Base-by-base conservation (phyloP, 2,888 invertebrate genomes). In the Pterostichus niger region DNA sequence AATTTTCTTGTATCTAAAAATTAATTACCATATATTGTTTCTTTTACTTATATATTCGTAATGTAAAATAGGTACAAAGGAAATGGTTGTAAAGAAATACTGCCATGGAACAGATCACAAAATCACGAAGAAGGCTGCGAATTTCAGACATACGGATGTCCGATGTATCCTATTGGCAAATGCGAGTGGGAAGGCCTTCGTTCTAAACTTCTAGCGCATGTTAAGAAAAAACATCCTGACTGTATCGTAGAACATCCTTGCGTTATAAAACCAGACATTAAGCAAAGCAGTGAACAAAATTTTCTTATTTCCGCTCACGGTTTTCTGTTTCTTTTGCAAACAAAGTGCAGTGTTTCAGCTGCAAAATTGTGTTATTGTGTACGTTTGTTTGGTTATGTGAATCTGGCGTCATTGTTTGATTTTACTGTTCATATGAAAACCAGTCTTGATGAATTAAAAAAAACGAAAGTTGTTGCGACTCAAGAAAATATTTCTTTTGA, bases 341-440 rank as follows among this genome's bases (percentile, higher is more conserved):
- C 49, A 49, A 49, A 49, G 11, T 49, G 49, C 9, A 49, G 49
- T 49, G 11, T 49, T 13, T 13, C 49, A n/a, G 13, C n/a, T n/a
- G 49, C n/a, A 13, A 49, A 49, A 49, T 49, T 49, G 13, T 49
- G n/a, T 49, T 49, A 49, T 49, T 49, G 49, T 49, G 49, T 49
- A 13, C 49, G 49, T n/a, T 49, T 49, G 11, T 13, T 49, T n/a
- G 49, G 49, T 49, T 49, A 49, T 2, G n/a, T 13, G n/a, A 49
- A 49, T 49, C 49, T 49, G 13, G 49, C 49, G 0, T 49, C 49
- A 13, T n/a, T 49, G 49, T 49, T 49, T 49, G 49, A 49, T 49
- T 49, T 49, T 49, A 49, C 49, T 49, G 13, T 49, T 6, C n/a
- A n/a, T n/a, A 49, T 49, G 49, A 49, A 11, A 49, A 49, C 49